A percentile compares a stretch with the other conserved stretches of the same genome.
phyloP scores from a whole-genome alignment of 2,797 vertebrate genomes.

The Psittacula derbiana region DNA sequence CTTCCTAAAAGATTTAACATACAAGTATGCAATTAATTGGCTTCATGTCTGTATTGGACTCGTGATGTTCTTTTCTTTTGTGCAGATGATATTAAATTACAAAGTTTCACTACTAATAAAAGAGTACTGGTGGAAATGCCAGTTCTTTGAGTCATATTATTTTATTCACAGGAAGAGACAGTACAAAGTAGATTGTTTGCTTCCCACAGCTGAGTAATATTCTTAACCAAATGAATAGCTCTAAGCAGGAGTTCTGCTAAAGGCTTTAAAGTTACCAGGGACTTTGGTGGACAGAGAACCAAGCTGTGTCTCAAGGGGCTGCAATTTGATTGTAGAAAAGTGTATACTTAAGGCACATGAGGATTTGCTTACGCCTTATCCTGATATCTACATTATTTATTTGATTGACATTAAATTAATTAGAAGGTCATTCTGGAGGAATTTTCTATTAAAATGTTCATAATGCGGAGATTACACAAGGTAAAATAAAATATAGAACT shows the following conservation, averaged over 20 bases:
- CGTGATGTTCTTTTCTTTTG: not conserved
- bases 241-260: not conserved
- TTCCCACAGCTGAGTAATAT: not conserved
- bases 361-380: not conserved
- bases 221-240: not conserved
- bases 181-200: not conserved
- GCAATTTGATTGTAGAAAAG: not conserved
- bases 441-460: not conserved
- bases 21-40: not conserved
- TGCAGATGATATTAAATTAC: not conserved
- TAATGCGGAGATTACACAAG: not conserved
- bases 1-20: not conserved
- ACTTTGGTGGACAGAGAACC: not conserved
- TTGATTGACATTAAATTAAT: not conserved
- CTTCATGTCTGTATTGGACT: not conserved
- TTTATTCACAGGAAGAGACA: not conserved
- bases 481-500: not conserved
- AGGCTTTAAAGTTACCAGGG: not conserved
- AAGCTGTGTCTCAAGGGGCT: not conserved
- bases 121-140: not conserved
- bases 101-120: not conserved
- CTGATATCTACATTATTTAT: not conserved
- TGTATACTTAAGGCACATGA: not conserved
- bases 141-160: not conserved
- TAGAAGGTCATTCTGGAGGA: not conserved